Conservation (phyloP, 2,888 invertebrate species). For the Gortyna flavago region DNA sequence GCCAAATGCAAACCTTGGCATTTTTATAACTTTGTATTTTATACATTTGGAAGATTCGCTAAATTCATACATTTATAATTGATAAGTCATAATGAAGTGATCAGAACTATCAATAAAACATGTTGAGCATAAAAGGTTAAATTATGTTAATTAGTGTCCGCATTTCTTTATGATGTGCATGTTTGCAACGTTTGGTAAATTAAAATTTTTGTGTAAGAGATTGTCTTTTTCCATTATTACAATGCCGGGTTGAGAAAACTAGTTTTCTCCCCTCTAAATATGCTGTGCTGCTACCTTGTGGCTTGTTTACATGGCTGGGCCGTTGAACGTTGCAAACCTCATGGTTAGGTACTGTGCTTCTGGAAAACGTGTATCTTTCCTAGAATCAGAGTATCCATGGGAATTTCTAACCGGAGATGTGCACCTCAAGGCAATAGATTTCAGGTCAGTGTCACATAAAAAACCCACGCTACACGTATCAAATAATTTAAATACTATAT, state of each 20-base stretch:
- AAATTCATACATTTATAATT: constrained; percentile 29
- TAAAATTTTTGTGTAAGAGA: constrained; percentile 34
- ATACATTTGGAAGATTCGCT: neutral
- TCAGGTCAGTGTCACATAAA: no score
- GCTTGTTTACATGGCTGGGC: neutral
- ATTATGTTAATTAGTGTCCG: constrained; percentile 42
- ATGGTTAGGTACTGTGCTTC: no score
- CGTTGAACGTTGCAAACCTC: no score
- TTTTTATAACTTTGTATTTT: no score
- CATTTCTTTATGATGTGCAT: constrained; percentile 42
- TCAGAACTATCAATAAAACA: constrained; percentile 34
- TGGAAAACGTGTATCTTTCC: no score
- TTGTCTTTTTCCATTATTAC: constrained; percentile 21
- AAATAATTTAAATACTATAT: no score
- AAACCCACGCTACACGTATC: no score
- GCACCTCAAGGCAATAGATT: no score
- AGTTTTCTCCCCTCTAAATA: neutral
- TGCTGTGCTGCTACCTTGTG: neutral
- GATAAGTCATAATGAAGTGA: constrained; percentile 37
- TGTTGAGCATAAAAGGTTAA: constrained; percentile 31
- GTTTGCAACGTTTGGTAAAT: constrained; percentile 35
- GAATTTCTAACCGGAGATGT: no score
- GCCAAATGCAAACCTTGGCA: no score
- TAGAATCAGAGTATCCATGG: no score
- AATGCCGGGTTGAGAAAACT: neutral